These are phyloP conservation scores for Heterodera filipjevi DNA, from an alignment of 2,888 invertebrate genomes.

Conservation along the genomic window DNA sequence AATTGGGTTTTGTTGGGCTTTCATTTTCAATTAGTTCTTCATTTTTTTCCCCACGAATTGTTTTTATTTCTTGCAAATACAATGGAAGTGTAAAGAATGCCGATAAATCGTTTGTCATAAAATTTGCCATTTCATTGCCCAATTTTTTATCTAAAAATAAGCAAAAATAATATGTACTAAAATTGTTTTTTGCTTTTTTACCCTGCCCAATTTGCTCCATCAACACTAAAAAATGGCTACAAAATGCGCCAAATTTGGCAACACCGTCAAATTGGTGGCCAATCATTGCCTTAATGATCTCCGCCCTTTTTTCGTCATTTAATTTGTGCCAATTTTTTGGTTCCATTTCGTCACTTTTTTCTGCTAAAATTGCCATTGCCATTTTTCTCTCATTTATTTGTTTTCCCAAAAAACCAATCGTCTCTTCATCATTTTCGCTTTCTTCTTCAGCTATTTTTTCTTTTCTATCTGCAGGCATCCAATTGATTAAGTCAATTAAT, in stretches of 20 bases:
- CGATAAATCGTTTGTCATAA: background rate
- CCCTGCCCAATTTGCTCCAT: background rate
- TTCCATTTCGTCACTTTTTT: background rate
- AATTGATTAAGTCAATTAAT: background rate
- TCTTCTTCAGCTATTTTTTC: too few relatives aligned
- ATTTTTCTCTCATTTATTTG: background rate
- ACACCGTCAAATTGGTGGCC: too few relatives aligned
- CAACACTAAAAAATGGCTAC: background rate
- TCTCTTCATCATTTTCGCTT: background rate
- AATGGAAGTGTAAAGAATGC: background rate
- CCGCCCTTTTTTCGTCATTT: too few relatives aligned
- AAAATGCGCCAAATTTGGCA: background rate
- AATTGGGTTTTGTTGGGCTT: background rate
- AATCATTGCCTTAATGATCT: background rate
- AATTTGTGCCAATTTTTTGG: background rate
- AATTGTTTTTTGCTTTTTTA: background rate
- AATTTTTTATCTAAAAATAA: background rate
- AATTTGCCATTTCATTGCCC: background rate
- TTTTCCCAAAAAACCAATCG: background rate
- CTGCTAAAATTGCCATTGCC: background rate
- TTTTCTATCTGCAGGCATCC: too few relatives aligned
- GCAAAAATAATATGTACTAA: too few relatives aligned
- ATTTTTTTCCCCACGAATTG: background rate
- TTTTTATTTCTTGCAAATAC: background rate
- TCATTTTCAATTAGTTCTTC: background rate